A percentile compares a stretch with the other conserved stretches of the same genome.
These are phyloP conservation scores for Anas flavirostris DNA, from an alignment of 2,797 vertebrate genomes.

Conservation along the genomic window DNA sequence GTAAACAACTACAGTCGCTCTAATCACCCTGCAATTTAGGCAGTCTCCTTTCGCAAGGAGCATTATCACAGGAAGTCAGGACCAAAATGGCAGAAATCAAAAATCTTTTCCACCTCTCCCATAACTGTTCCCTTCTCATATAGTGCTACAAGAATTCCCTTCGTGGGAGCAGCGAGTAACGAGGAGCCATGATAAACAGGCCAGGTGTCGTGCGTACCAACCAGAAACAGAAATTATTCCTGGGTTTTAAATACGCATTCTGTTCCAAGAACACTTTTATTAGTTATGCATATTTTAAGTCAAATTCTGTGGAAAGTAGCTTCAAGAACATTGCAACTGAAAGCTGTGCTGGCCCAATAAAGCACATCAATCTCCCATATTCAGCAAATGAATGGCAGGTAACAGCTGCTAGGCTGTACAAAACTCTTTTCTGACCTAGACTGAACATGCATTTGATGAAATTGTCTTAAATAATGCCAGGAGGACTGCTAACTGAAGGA, in stretches of 20 bases:
- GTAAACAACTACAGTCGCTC: not conserved
- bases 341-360: not conserved
- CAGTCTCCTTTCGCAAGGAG: not conserved
- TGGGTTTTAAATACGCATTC: not conserved
- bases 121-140: not conserved
- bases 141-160: not conserved
- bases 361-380: not conserved
- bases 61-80: accelerated
- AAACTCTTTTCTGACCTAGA: constrained; percentile 16
- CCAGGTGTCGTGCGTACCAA: not conserved
- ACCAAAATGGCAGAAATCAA: not conserved
- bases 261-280: constrained; percentile 23
- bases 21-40: not conserved
- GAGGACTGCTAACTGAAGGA: not conserved
- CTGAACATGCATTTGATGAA: not conserved
- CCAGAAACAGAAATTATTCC: not conserved
- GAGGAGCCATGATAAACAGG: not conserved
- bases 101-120: not conserved
- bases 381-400: not conserved
- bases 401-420: not conserved
- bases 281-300: constrained; percentile 27
- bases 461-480: constrained; percentile 10
- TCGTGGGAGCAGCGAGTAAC: not conserved
- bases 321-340: not conserved
- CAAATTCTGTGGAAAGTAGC: not conserved